These are phyloP conservation scores for Gopherus flavomarginatus DNA, from an alignment of 2,113 vertebrate genomes.

Conservation along the genomic window DNA sequence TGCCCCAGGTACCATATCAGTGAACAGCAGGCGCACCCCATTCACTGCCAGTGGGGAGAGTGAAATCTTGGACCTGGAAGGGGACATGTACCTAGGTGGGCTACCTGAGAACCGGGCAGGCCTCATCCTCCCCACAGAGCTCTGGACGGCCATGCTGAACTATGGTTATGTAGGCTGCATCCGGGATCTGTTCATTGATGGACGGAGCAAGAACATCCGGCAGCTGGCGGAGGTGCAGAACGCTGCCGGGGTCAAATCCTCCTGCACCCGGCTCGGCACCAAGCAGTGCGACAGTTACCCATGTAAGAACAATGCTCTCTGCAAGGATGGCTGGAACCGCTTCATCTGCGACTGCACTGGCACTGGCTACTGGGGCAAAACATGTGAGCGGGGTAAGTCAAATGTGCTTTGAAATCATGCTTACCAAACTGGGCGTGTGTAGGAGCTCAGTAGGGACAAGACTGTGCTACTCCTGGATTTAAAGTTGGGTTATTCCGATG, in stretches of 20 bases:
- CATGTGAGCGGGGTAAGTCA: slow-evolving; percentile 91
- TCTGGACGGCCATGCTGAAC: slow-evolving; percentile 98
- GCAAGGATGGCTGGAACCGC: slow-evolving; percentile 98
- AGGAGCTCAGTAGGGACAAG: background rate
- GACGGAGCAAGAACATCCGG: slow-evolving; percentile 95
- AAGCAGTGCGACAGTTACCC: slow-evolving; percentile 95
- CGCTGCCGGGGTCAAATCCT: slow-evolving; percentile 88
- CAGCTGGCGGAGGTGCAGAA: slow-evolving; percentile 94
- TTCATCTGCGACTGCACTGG: slow-evolving; percentile 97
- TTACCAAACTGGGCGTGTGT: background rate
- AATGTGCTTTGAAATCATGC: rapidly evolving
- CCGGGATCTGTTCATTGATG: slow-evolving; percentile 95
- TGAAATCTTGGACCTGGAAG: slow-evolving; percentile 96
- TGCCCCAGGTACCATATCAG: slow-evolving; percentile 92
- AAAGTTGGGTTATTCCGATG: slow-evolving; percentile 17
- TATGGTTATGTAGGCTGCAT: slow-evolving; percentile 97
- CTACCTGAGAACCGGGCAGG: slow-evolving; percentile 91
- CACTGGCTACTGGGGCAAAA: slow-evolving; percentile 93
- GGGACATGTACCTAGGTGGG: slow-evolving; percentile 95
- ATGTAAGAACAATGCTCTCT: slow-evolving; percentile 91
- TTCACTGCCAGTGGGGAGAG: slow-evolving; percentile 97
- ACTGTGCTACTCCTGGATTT: background rate
- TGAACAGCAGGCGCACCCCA: slow-evolving; percentile 93
- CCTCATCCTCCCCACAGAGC: slow-evolving; percentile 94
- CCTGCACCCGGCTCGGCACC: slow-evolving; percentile 87